These are phyloP conservation scores for Blastobasis adustella DNA, from an alignment of 2,888 invertebrate species.

Conservation along the genomic window DNA sequence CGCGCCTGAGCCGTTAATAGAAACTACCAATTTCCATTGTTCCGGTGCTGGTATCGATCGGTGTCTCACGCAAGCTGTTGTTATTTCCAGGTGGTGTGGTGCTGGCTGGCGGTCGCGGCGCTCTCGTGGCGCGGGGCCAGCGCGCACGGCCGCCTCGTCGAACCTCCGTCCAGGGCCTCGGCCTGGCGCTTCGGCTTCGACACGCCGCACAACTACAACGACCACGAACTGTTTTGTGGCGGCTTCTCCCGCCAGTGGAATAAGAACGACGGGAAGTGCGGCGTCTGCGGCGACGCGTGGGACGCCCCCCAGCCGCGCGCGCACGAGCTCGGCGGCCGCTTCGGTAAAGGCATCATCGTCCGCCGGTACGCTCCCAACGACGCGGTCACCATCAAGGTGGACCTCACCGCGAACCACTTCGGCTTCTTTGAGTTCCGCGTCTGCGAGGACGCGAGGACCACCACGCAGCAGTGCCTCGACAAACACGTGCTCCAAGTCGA, in stretches of 20 bases:
- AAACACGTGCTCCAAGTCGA: constrained; percentile 77
- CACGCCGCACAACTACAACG: constrained; percentile 92
- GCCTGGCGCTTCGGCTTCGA: constrained; percentile 93
- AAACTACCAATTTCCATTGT: too few relatives aligned
- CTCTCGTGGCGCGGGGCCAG: constrained; percentile 45
- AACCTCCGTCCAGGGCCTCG: constrained; percentile 90
- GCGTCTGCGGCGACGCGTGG: constrained; percentile 91
- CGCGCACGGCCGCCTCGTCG: constrained; percentile 84
- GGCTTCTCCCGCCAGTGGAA: constrained; percentile 90
- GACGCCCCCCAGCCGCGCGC: constrained; percentile 80
- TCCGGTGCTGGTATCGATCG: too few relatives aligned
- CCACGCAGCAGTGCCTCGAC: constrained; percentile 86
- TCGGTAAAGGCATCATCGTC: constrained; percentile 87
- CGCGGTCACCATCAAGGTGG: constrained; percentile 82
- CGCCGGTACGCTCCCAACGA: constrained; percentile 83
- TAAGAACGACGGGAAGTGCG: constrained; percentile 88
- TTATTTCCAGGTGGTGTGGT: constrained; percentile 56
- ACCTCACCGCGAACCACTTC: constrained; percentile 91
- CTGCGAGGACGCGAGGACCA: constrained; percentile 82
- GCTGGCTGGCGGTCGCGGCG: constrained; percentile 38
- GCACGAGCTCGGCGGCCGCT: constrained; percentile 89
- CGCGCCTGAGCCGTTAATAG: too few relatives aligned
- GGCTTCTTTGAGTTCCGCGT: constrained; percentile 91
- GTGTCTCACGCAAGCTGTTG: neutral
- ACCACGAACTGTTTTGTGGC: constrained; percentile 91